phyloP scores from a whole-genome alignment of 2,797 vertebrate species.

The Sebastes steindachneri region DNA sequence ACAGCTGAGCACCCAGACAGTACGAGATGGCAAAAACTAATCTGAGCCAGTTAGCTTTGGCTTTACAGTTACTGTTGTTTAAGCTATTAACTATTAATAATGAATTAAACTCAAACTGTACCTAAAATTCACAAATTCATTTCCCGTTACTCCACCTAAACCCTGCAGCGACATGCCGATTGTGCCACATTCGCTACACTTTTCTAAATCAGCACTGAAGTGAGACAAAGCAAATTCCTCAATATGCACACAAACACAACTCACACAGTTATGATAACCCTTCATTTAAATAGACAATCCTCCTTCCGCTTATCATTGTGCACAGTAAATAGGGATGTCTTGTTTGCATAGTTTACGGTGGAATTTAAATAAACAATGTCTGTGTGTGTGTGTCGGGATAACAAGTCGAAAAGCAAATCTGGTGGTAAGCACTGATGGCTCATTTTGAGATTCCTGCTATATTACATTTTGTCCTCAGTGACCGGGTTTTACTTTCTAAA shows the following conservation, averaged over 20 bases:
- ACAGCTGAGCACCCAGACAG: conserved; percentile 19
- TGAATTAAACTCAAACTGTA: background rate
- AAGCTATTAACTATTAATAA: background rate
- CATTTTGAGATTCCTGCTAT: conserved; percentile 51
- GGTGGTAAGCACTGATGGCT: conserved; percentile 15
- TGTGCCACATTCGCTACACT: background rate
- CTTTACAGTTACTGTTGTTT: background rate
- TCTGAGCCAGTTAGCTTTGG: conserved; percentile 8
- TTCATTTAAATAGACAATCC: conserved; percentile 20
- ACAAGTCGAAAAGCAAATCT: conserved; percentile 37
- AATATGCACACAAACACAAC: background rate
- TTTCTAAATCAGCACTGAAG: background rate
- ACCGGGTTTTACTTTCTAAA: background rate
- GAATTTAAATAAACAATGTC: conserved; percentile 1
- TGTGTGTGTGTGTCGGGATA: background rate
- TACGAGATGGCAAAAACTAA: conserved; percentile 34
- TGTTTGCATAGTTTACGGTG: conserved; percentile 11
- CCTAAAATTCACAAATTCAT: background rate
- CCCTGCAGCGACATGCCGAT: background rate
- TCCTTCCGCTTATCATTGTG: conserved; percentile 1
- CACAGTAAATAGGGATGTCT: conserved; percentile 29
- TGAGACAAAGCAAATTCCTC: background rate
- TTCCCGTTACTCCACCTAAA: background rate
- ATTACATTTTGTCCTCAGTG: conserved; percentile 43
- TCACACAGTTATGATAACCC: conserved; percentile 8